These are phyloP conservation scores for Tragelaphus eurycerus DNA, from an alignment of 2,797 vertebrate species.

Conservation along the genomic window DNA sequence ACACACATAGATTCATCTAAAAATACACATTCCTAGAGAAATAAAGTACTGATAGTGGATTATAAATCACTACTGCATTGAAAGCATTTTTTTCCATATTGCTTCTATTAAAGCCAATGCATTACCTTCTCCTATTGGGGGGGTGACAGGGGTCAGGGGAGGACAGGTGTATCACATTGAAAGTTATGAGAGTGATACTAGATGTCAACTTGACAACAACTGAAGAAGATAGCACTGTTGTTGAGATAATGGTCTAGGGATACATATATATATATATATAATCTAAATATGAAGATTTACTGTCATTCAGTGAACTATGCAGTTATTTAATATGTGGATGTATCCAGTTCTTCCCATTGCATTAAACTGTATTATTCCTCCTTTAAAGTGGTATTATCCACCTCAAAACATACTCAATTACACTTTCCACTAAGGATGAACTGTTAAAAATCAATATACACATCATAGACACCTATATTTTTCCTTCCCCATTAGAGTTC, in stretches of 20 bases:
- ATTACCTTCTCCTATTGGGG: constrained; percentile 43
- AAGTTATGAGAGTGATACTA: constrained; percentile 45
- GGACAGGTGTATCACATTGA: constrained; percentile 24
- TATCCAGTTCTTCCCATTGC: constrained; percentile 60
- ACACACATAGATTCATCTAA: not conserved
- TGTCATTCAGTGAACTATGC: constrained; percentile 56
- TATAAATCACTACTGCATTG: constrained; percentile 64
- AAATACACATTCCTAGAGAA: constrained; percentile 71
- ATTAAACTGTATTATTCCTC: constrained; percentile 62
- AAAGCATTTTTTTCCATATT: constrained; percentile 64
- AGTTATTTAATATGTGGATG: constrained; percentile 63
- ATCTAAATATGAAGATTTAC: constrained; percentile 54
- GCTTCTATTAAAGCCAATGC: constrained; percentile 69
- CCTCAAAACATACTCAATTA: constrained; percentile 72
- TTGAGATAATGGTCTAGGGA: not conserved
- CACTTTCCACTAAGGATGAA: constrained; percentile 73
- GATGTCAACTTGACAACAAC: constrained; percentile 49
- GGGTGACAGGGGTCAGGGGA: not conserved
- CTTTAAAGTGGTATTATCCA: constrained; percentile 60
- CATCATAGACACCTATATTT: constrained; percentile 66
- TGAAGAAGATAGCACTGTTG: constrained; percentile 23
- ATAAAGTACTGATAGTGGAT: constrained; percentile 65
- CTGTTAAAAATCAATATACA: constrained; percentile 69
- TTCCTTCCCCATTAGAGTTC: constrained; percentile 75
- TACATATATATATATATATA: not conserved